These are phyloP conservation scores for Hexactinellida sp. DNA, from an alignment of 37 sponge, comb jelly and placozoan species.

Conservation along the genomic window DNA sequence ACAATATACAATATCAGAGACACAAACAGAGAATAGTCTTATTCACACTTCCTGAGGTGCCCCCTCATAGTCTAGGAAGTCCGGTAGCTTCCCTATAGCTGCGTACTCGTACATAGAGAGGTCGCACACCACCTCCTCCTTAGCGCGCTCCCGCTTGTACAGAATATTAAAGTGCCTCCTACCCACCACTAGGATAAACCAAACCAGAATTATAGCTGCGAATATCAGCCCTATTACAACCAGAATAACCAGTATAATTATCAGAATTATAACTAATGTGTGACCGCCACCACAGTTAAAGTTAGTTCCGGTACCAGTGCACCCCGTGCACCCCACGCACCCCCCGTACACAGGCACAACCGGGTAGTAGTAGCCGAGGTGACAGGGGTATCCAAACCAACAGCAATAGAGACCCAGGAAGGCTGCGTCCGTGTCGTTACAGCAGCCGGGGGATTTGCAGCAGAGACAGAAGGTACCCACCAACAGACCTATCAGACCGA, in stretches of 20 bases:
- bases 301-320: background rate
- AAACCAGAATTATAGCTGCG: background rate
- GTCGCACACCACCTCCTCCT: background rate
- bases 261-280: background rate
- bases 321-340: background rate
- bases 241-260: background rate
- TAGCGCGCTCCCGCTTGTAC: background rate
- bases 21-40: too few relatives aligned
- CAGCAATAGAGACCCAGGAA: background rate
- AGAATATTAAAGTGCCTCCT: slow-evolving; percentile 13
- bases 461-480: background rate
- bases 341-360: background rate
- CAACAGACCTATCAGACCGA: background rate
- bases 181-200: background rate
- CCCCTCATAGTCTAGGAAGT: background rate
- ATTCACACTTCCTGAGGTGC: background rate
- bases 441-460: background rate
- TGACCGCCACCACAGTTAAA: background rate
- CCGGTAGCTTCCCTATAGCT: background rate
- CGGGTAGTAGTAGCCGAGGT: slow-evolving; percentile 8
- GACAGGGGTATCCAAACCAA: slow-evolving; percentile 3
- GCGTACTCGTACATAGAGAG: background rate
- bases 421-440: background rate
- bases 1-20: too few relatives aligned
- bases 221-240: background rate